Percentiles rank a stretch among this genome's conserved stretches.
These are phyloP conservation scores for Macrosteles quadrilineatus DNA, from an alignment of 1,140 invertebrate genomes.

Conservation along the genomic window DNA sequence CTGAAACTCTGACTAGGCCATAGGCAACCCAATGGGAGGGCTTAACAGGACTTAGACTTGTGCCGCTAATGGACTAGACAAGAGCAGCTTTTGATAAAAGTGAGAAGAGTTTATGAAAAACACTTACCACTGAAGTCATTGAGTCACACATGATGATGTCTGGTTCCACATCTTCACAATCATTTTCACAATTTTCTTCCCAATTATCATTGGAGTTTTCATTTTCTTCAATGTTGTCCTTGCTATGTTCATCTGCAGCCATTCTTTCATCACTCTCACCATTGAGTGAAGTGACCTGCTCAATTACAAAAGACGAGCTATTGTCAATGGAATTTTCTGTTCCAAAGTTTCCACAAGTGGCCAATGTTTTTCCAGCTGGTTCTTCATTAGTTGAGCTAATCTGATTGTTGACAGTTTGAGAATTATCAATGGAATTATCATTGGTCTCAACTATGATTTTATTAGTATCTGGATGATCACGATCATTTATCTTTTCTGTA, in stretches of 20 bases:
- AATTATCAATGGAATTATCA: not conserved
- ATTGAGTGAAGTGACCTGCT: not conserved
- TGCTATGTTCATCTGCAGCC: not conserved
- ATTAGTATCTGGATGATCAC: too few relatives aligned
- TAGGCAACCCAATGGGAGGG: too few relatives aligned
- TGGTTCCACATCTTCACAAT: not conserved
- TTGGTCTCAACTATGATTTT: not conserved
- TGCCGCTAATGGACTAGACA: too few relatives aligned
- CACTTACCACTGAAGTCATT: constrained; percentile 6
- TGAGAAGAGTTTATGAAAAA: too few relatives aligned
- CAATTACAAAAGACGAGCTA: not conserved
- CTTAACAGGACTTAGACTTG: too few relatives aligned
- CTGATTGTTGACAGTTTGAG: not conserved
- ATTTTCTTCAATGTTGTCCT: not conserved
- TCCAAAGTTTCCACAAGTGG: too few relatives aligned
- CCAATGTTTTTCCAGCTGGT: too few relatives aligned
- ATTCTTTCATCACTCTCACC: not conserved
- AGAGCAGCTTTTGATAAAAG: too few relatives aligned
- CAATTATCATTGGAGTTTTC: not conserved
- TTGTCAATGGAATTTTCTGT: not conserved
- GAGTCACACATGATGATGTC: constrained; percentile 4
- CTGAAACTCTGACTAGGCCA: too few relatives aligned
- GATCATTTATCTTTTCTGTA: too few relatives aligned
- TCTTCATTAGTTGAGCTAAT: not conserved
- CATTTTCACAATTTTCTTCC: not conserved